Conservation (phyloP, 2,797 vertebrate genomes). For the Gallinago solitaria region DNA sequence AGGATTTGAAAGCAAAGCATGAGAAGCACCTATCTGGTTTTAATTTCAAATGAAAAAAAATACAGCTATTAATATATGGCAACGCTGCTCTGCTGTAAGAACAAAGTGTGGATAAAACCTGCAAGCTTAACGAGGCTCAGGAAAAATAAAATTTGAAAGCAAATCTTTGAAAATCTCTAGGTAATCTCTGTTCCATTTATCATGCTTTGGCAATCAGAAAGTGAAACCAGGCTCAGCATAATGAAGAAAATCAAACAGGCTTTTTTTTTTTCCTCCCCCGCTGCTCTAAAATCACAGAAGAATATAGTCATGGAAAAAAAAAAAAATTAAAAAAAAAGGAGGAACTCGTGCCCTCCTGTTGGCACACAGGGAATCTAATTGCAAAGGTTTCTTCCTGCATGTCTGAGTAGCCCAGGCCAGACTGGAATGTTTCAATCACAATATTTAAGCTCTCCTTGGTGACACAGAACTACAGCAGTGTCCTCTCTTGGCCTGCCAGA, state of each 20-base stretch:
- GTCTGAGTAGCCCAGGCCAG: neutral
- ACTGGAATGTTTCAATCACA: neutral
- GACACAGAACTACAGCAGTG: neutral
- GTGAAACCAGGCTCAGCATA: slow-evolving; percentile 19
- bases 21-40: neutral
- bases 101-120: neutral
- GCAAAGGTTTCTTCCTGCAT: slow-evolving; percentile 1
- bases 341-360: neutral
- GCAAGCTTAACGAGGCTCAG: slow-evolving; percentile 12
- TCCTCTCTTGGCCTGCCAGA: neutral
- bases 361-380: neutral
- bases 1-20: neutral
- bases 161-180: slow-evolving; percentile 32
- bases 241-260: slow-evolving; percentile 9
- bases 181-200: slow-evolving; percentile 21
- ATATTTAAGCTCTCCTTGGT: neutral
- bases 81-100: neutral
- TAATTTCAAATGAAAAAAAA: neutral
- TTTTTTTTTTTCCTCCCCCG: too few species aligned
- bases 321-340: neutral
- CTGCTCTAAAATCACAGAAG: neutral
- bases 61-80: neutral
- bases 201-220: slow-evolving; percentile 11
- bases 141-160: slow-evolving; percentile 15
- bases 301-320: neutral